These are phyloP conservation scores for Aplocera efformata DNA, from an alignment of 2,888 invertebrate genomes.

Conservation along the genomic window DNA sequence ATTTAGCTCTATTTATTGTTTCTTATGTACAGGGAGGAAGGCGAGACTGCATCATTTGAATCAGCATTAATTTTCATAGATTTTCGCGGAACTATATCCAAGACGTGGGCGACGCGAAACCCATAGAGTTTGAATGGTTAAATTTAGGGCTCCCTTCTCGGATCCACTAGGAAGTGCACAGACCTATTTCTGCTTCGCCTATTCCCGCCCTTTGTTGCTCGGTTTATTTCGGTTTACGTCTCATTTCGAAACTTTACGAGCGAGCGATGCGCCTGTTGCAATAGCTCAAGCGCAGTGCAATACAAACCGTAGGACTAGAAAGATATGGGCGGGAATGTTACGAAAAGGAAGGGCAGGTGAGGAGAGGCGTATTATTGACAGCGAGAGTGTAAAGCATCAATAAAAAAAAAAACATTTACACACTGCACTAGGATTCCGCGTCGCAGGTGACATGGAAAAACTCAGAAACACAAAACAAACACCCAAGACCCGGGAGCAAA, in stretches of 20 bases:
- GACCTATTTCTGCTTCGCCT: slow-evolving; percentile 58
- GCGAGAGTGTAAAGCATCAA: too few relatives aligned
- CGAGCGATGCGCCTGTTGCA: slow-evolving; percentile 64
- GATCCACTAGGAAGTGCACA: slow-evolving; percentile 63
- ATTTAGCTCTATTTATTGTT: too few relatives aligned
- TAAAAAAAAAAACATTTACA: too few relatives aligned
- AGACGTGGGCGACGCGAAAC: slow-evolving; percentile 15
- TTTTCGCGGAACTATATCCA: slow-evolving; percentile 24
- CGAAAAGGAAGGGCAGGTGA: too few relatives aligned
- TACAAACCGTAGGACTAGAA: background rate
- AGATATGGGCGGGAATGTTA: too few relatives aligned
- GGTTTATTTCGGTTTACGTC: slow-evolving; percentile 74
- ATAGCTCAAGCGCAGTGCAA: slow-evolving; percentile 31
- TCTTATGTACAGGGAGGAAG: too few relatives aligned
- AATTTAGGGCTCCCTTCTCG: slow-evolving; percentile 55
- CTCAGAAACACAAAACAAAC: too few relatives aligned
- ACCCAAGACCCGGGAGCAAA: too few relatives aligned
- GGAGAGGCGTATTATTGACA: too few relatives aligned
- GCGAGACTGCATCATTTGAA: too few relatives aligned
- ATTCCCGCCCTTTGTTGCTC: slow-evolving; percentile 66
- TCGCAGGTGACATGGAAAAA: too few relatives aligned
- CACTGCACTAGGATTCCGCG: too few relatives aligned
- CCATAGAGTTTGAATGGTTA: slow-evolving; percentile 29
- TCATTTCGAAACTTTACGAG: slow-evolving; percentile 75
- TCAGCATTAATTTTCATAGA: slow-evolving; percentile 1